phyloP scores from a whole-genome alignment of 1,140 invertebrate genomes.

The Hylyphantes graminicola region DNA sequence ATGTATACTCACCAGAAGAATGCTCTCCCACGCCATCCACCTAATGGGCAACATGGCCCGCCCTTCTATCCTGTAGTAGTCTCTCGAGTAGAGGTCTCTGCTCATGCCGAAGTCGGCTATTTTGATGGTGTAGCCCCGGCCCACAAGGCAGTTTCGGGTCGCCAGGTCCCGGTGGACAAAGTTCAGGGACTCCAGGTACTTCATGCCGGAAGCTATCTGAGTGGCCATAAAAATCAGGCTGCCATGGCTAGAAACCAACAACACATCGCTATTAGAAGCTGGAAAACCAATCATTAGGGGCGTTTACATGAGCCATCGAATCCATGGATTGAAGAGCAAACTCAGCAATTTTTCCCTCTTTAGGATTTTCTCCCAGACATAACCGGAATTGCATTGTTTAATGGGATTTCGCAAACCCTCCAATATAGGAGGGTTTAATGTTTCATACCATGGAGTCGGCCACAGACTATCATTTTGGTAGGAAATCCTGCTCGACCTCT shows the following conservation, averaged over 20 bases:
- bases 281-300: no score
- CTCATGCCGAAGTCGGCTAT: constrained; percentile 69
- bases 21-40: constrained; percentile 88
- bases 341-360: no score
- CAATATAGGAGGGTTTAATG: no score
- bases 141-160: constrained; percentile 72
- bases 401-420: no score
- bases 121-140: constrained; percentile 66
- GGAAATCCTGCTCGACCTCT: no score
- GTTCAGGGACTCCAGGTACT: constrained; percentile 83
- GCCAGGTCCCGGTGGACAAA: constrained; percentile 83
- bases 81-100: constrained; percentile 67
- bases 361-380: no score
- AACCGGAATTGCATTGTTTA: no score
- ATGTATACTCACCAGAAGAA: constrained; percentile 76
- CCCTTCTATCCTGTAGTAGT: constrained; percentile 70
- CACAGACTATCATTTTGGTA: no score
- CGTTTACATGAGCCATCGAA: no score
- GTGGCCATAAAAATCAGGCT: constrained; percentile 76
- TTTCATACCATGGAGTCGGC: no score
- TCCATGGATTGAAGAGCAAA: no score
- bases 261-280: background rate
- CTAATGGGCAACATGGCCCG: constrained; percentile 77
- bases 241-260: constrained; percentile 75
- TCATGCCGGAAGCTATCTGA: constrained; percentile 87